Evolutionary conservation across 2,113 vertebrate species (phyloP).

Genomic region (Urocolius indicus): DNA sequence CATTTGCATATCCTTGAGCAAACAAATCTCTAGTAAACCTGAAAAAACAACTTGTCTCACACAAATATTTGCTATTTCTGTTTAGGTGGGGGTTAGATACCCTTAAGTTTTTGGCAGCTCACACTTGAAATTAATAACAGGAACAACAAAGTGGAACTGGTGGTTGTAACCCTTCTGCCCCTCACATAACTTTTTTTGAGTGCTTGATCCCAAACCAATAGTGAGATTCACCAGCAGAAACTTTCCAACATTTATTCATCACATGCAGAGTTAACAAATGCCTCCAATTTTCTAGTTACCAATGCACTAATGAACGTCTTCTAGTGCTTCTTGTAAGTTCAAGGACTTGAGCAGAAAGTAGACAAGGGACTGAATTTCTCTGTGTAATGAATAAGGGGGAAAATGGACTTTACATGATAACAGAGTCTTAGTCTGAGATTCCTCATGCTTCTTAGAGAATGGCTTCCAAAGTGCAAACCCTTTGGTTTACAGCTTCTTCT

Average conservation of each 20-base stretch:
- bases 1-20: rapidly evolving
- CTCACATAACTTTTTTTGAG: not conserved
- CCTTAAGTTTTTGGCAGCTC: slow-evolving; percentile 68
- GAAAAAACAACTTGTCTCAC: slow-evolving; percentile 7
- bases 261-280: slow-evolving; percentile 52
- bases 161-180: not conserved
- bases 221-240: slow-evolving; percentile 16
- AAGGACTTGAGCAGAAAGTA: slow-evolving; percentile 64
- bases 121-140: slow-evolving; percentile 62
- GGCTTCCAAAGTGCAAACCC: not conserved
- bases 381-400: slow-evolving; percentile 14
- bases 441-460: not conserved
- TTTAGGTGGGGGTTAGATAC: not conserved
- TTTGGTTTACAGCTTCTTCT: not conserved
- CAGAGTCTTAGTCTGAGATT: not conserved
- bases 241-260: slow-evolving; percentile 61
- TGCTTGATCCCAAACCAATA: slow-evolving; percentile 70
- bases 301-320: slow-evolving; percentile 77
- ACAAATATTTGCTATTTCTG: slow-evolving; percentile 1
- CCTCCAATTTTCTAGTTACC: slow-evolving; percentile 56
- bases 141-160: slow-evolving; percentile 29
- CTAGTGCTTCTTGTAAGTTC: slow-evolving; percentile 66
- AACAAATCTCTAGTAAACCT: not conserved
- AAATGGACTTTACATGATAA: not conserved
- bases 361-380: slow-evolving; percentile 1